Percentiles rank a stretch among this genome's conserved stretches.
These are phyloP conservation scores for Latrodectus hesperus DNA, from an alignment of 2,888 invertebrate genomes.

Conservation along the genomic window DNA sequence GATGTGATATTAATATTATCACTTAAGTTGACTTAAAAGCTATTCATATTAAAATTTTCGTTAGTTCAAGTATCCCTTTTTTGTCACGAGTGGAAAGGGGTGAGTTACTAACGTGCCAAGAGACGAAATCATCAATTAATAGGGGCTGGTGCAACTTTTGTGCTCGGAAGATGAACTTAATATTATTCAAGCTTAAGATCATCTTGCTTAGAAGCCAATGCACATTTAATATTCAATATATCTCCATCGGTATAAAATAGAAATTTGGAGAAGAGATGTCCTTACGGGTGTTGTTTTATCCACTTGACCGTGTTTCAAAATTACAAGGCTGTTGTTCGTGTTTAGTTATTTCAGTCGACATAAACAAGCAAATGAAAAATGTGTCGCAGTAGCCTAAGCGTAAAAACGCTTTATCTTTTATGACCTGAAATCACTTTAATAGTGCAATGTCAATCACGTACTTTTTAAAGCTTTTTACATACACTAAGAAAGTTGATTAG, in stretches of 20 bases:
- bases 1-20: too few relatives aligned
- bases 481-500: too few relatives aligned
- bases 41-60: too few relatives aligned
- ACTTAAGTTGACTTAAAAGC: too few relatives aligned
- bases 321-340: not conserved
- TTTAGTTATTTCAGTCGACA: not conserved
- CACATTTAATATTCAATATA: not conserved
- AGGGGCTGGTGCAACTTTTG: not conserved
- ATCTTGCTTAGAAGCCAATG: not conserved
- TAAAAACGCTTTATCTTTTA: not conserved
- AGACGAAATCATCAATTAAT: too few relatives aligned
- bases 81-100: too few relatives aligned
- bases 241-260: not conserved
- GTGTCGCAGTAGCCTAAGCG: not conserved
- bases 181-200: not conserved
- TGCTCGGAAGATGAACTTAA: too few relatives aligned
- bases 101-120: too few relatives aligned
- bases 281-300: not conserved
- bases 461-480: too few relatives aligned
- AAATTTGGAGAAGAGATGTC: not conserved
- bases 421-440: not conserved
- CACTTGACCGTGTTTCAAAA: not conserved
- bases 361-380: not conserved
- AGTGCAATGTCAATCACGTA: not conserved
- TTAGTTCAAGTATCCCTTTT: too few relatives aligned